Conservation (phyloP, 2,888 invertebrate species). For the Limenitis camilla region DNA sequence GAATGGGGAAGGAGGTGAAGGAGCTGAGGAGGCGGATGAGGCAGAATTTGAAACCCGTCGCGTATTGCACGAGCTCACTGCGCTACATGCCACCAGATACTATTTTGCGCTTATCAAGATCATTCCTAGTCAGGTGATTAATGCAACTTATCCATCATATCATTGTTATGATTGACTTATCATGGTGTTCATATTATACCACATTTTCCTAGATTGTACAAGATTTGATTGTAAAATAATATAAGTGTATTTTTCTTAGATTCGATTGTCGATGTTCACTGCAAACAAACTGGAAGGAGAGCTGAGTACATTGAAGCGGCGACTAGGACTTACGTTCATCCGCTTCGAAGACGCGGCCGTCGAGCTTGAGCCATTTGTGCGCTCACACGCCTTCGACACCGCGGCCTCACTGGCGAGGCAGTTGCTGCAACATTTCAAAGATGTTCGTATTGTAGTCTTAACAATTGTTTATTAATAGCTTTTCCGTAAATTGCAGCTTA, state of each 20-base stretch:
- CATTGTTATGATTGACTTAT: too few relatives aligned
- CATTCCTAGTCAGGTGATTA: slow-evolving; percentile 81
- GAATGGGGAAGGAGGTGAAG: slow-evolving; percentile 59
- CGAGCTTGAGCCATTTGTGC: slow-evolving; percentile 90
- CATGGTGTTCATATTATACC: too few relatives aligned
- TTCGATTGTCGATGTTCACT: slow-evolving; percentile 92
- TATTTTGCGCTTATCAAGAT: slow-evolving; percentile 90
- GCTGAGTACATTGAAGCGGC: slow-evolving; percentile 86
- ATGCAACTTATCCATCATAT: background rate
- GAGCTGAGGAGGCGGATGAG: slow-evolving; percentile 83
- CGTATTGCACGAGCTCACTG: slow-evolving; percentile 85
- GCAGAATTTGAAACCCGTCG: slow-evolving; percentile 87
- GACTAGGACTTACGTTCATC: slow-evolving; percentile 90
- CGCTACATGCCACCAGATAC: slow-evolving; percentile 86
- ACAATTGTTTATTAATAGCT: background rate
- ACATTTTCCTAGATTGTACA: too few relatives aligned
- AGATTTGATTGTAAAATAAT: too few relatives aligned
- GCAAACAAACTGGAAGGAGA: slow-evolving; percentile 84
- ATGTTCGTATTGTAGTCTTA: slow-evolving; percentile 58
- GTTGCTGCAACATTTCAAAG: slow-evolving; percentile 89
- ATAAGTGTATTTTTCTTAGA: slow-evolving; percentile 54
- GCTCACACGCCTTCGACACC: slow-evolving; percentile 94
- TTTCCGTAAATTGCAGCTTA: background rate
- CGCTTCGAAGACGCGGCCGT: slow-evolving; percentile 98
- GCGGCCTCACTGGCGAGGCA: slow-evolving; percentile 86